Evolutionary conservation across 1,140 invertebrate species (phyloP), one percentile per base, ranked within the genome.

Genomic region (Rhagoletis zephyria): DNA sequence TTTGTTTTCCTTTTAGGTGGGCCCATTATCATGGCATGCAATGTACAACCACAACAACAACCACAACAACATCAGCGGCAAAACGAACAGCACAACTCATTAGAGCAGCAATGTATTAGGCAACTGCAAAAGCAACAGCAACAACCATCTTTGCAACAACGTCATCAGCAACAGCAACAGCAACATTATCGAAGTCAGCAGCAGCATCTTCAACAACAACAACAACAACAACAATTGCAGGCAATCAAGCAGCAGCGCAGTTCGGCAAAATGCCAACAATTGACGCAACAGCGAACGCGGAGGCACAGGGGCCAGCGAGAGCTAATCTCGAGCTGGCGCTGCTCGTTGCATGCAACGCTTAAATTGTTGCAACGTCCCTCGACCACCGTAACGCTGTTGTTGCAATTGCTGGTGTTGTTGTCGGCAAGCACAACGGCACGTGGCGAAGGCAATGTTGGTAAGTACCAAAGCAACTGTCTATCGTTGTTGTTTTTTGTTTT

Each of bases 11-110:
- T 90, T 89, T 0, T 77, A 91, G 91, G 91, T 91, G 91, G 91
- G 91, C 91, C 91, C 89, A 91, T 91, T 91, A 91, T 91, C 91
- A 91, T 91, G 91, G 91, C 91, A 91, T 90, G 91, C 91, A 90
- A 91, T 91, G 91, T 91, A 89, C 89, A 92, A 90, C 90, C 90
- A 87, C 87, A 87, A 88, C 89, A 91, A 88, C 89, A 88, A 88
- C 88, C 89, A 87, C 87, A 88, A 87, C 89, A 89, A 88, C 88
- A 89, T 88, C 88, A 89, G 70, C 89, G 77, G 45, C 89, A 89
- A 85, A 63, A 87, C 65, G 89, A 86, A 59, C 87, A 88, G 40
- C 70, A 77, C 30, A 61, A 61, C 60, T 60, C 85, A 86, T 81
- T 81, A 81, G n/a, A 42, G 45, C 74, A 81, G 56, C 74, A 81